phyloP scores from a whole-genome alignment of 92 coral and sea anemone genomes.

The Epizoanthus rinbou region DNA sequence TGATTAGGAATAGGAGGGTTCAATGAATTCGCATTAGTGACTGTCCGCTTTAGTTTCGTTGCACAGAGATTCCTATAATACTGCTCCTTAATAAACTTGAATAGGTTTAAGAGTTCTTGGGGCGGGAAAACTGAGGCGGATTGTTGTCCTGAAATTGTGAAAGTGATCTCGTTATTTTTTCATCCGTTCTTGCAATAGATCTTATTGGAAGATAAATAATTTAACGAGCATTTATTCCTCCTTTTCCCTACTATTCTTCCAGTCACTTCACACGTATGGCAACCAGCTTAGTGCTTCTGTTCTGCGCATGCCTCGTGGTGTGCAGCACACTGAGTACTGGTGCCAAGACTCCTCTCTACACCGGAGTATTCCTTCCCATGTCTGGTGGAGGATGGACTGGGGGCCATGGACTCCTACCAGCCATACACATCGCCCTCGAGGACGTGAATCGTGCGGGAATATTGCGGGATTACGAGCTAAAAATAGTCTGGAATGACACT shows the following conservation, averaged over 20 bases:
- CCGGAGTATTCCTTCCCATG: constrained; percentile 84
- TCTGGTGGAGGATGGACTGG: constrained; percentile 84
- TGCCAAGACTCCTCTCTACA: constrained; percentile 73
- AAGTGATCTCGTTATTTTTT: too few relatives aligned
- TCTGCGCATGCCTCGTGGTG: constrained; percentile 33
- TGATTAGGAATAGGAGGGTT: too few relatives aligned
- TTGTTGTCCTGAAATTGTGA: too few relatives aligned
- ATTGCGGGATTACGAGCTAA: constrained; percentile 67
- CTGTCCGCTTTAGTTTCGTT: too few relatives aligned
- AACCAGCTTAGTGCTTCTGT: not conserved
- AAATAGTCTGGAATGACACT: constrained; percentile 83
- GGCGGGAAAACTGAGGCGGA: too few relatives aligned
- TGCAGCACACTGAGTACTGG: not conserved
- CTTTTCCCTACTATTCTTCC: not conserved
- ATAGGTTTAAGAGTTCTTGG: too few relatives aligned
- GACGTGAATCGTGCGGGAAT: constrained; percentile 71
- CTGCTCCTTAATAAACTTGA: too few relatives aligned
- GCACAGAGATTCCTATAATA: too few relatives aligned
- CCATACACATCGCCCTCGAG: constrained; percentile 77
- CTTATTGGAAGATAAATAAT: too few relatives aligned
- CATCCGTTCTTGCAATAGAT: too few relatives aligned
- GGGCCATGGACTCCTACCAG: constrained; percentile 81
- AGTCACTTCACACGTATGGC: not conserved
- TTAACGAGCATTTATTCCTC: not conserved
- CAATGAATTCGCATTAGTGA: too few relatives aligned